Evolutionary conservation across 2,888 invertebrate genomes (phyloP), one percentile per base, ranked within the genome.

Genomic region (Unio delphinus): DNA sequence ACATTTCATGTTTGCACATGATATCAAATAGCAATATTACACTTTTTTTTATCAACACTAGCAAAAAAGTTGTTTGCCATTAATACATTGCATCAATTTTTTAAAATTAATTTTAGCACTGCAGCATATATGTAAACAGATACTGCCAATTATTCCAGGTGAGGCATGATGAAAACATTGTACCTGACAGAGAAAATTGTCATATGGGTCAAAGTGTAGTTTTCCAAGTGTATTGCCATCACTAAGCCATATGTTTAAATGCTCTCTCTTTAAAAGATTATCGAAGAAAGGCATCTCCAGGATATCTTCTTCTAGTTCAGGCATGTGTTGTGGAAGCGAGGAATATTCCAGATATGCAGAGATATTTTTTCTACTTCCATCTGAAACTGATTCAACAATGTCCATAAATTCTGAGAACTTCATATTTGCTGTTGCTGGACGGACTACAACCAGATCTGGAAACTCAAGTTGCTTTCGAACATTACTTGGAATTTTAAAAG

Each of bases 181-280:
- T 76, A 89, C 89, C 87, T 88, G 88, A 71, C 88, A 87, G 4
- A 89, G 80, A 57, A 89, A 82, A 70, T 89, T 89, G 73, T 89
- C 89, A 80, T 82, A 89, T 34, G 86, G 86, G 72, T 89, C 89
- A 81, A 89, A 88, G 73, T 89, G 89, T 28, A 88, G 78, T 75
- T 87, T 87, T 66, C 89, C 89, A n/a, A 89, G 72, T 6, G 89
- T 89, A 68, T 87, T 86, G 8, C 89, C 89, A 84, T 89, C 88
- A 82, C 89, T 89, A 18, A 89, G 77, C 89, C 89, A 89, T n/a
- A 89, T 84, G 68, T 89, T 89, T 3, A 81, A 69, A 68, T 86
- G 86, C 60, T 80, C 72, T 61, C 83, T 65, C 18, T 80, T 73
- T 26, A 88, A 65, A 7, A 83, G 54, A 26, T 75, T 71, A 61